Conservation (phyloP, 2,888 invertebrate genomes). For the Spicauda simplicius region DNA sequence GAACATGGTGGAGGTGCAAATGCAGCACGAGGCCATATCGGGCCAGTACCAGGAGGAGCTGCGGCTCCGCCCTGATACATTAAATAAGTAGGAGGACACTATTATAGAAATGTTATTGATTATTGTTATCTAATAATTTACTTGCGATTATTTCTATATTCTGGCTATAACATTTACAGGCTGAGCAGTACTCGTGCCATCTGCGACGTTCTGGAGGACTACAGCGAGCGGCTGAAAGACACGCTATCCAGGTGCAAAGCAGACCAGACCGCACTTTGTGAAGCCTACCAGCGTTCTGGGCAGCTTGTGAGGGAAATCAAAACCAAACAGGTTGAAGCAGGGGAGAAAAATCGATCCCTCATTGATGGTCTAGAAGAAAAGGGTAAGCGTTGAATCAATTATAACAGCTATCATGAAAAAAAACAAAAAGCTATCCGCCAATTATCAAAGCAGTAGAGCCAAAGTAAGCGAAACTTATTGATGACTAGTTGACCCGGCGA, state of each 20-base stretch:
- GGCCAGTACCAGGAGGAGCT: conserved; percentile 69
- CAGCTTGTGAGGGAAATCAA: conserved; percentile 48
- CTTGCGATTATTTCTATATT: no score
- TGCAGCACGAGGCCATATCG: conserved; percentile 72
- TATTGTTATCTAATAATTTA: no score
- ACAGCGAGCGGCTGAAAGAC: conserved; percentile 58
- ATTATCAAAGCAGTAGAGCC: no score
- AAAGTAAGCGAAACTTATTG: no score
- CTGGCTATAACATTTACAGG: conserved; percentile 40
- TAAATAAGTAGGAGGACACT: conserved; percentile 61
- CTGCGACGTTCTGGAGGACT: conserved; percentile 63
- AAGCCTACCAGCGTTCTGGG: conserved; percentile 57
- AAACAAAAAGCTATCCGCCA: no score
- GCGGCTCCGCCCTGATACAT: conserved; percentile 66
- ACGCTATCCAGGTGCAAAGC: conserved; percentile 58
- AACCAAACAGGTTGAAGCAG: conserved; percentile 42
- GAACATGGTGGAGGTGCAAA: conserved; percentile 75
- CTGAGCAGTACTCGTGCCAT: conserved; percentile 60
- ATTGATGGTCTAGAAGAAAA: conserved; percentile 50
- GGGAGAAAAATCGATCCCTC: conserved; percentile 42
- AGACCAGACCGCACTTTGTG: conserved; percentile 59
- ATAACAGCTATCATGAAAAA: no score
- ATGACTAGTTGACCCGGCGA: no score
- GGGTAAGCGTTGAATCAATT: conserved; percentile 40
- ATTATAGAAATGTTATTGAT: no score